Conservation (phyloP, 2,113 vertebrate species). For the Panurus biarmicus region DNA sequence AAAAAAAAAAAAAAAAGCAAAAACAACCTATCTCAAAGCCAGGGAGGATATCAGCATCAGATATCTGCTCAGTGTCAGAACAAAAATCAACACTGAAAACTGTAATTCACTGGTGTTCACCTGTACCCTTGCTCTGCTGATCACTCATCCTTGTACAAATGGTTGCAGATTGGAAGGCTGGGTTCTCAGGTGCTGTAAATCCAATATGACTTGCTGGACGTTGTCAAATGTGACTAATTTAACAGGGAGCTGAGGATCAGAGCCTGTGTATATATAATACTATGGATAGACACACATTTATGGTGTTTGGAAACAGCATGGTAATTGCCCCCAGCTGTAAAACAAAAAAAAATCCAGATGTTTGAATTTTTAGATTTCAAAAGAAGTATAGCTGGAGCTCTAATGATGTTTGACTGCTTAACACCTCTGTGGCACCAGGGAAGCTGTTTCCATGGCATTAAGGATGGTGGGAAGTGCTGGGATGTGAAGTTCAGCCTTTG, state of each 20-base stretch:
- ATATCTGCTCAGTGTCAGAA: not conserved
- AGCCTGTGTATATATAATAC: not conserved
- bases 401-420: not conserved
- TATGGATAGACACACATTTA: not conserved
- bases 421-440: not conserved
- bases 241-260: not conserved
- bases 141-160: not conserved
- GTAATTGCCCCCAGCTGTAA: not conserved
- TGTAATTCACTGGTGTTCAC: not conserved
- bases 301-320: not conserved
- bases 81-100: not conserved
- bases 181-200: not conserved
- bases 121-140: not conserved
- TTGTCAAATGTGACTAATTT: not conserved
- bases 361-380: conserved; percentile 6
- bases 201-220: not conserved
- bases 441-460: not conserved
- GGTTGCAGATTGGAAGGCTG: not conserved
- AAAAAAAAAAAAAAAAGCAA: not conserved
- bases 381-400: not conserved
- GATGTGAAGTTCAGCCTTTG: not conserved
- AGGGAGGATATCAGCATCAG: not conserved
- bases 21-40: not conserved
- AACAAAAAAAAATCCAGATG: conserved; percentile 9
- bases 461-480: not conserved